phyloP scores from a whole-genome alignment of 2,888 invertebrate genomes.

The Drosophila mimica region DNA sequence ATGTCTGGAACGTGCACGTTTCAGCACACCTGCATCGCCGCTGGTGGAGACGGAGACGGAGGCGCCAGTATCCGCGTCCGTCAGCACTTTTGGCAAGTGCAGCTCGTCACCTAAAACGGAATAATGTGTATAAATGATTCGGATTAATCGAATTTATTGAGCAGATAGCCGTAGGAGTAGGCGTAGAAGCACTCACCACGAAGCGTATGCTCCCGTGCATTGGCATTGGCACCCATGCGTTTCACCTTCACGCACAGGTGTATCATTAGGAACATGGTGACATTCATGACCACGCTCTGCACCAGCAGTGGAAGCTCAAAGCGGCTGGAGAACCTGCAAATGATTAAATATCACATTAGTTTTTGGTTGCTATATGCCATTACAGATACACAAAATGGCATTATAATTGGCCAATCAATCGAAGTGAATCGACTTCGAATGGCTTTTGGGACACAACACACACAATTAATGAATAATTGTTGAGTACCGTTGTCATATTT shows the following conservation, averaged over 20 bases:
- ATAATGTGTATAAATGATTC: neutral
- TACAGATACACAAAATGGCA: conserved; percentile 30
- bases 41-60: conserved; percentile 78
- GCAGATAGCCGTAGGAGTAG: neutral
- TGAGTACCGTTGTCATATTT: neutral
- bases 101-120: conserved; percentile 80
- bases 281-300: conserved; percentile 98
- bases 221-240: conserved; percentile 87
- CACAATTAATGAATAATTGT: neutral
- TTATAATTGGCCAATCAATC: conserved; percentile 54
- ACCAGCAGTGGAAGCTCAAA: conserved; percentile 97
- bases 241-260: conserved; percentile 95
- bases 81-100: conserved; percentile 83
- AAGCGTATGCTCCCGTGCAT: conserved; percentile 89
- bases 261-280: conserved; percentile 98
- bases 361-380: neutral
- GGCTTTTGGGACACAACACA: neutral
- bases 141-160: neutral
- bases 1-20: conserved; percentile 84
- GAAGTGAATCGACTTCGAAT: neutral
- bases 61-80: conserved; percentile 82
- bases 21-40: conserved; percentile 79
- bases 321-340: conserved; percentile 97
- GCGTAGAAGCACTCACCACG: conserved; percentile 88
- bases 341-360: conserved; percentile 19